Evolutionary conservation across 2,888 invertebrate species (phyloP).

Genomic region (Troglohyphantes excavatus): DNA sequence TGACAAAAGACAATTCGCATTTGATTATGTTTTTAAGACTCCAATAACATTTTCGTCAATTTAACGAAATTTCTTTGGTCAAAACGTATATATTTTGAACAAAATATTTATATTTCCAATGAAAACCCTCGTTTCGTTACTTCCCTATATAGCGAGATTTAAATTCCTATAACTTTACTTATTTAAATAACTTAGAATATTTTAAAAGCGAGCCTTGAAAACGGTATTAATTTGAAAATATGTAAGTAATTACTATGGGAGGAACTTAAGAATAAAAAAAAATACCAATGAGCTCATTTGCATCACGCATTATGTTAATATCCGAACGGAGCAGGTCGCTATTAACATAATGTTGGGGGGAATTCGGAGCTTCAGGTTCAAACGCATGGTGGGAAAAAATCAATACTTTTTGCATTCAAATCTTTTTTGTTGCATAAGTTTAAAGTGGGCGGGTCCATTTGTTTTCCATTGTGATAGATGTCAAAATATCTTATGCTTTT

Average conservation of each 20-base stretch:
- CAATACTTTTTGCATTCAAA: not conserved
- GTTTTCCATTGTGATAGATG: not conserved
- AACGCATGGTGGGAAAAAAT: conserved; percentile 4
- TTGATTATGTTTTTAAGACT: no score
- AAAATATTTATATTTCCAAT: not conserved
- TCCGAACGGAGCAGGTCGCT: not conserved
- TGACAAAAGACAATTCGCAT: no score
- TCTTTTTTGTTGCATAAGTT: not conserved
- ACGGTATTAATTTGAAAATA: not conserved
- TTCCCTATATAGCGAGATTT: not conserved
- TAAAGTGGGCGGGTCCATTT: not conserved
- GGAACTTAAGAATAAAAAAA: no score
- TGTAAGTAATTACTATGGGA: no score
- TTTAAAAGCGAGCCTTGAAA: not conserved
- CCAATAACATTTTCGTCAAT: no score
- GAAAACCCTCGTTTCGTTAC: not conserved
- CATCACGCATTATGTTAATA: not conserved
- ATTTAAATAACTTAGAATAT: conserved; percentile 3
- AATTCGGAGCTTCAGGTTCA: not conserved
- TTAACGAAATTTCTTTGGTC: no score
- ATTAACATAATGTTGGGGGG: not conserved
- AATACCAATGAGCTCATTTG: not conserved
- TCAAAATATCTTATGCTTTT: not conserved
- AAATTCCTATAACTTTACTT: not conserved
- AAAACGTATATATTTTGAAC: no score